Evolutionary conservation across 2,797 vertebrate genomes (phyloP), one percentile per base, ranked within the genome.

Genomic region (Ctenopoma kingsleyae): DNA sequence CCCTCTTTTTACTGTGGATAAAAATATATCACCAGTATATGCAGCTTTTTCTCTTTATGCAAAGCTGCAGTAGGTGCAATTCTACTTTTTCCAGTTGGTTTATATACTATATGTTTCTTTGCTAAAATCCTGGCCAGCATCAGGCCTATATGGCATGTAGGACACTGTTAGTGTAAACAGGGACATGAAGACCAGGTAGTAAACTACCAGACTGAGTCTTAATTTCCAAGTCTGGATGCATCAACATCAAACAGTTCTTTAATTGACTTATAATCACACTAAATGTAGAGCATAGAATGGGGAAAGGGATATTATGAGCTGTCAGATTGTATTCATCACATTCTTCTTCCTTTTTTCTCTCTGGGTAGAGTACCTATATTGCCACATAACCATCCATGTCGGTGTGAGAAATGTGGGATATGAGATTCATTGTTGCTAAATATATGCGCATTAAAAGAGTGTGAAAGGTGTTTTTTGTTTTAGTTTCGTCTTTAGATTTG

Each of bases 211-310:
- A 62, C 81, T 72, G 68, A 6, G 27, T 67, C 81, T 78, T 87
- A 76, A 87, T 91, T 89, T 80, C 69, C 64, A 81, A 90, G 89
- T 92, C 91, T 85, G 74, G 82, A 85, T 77, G 67, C 78, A 90
- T 93, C 90, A 93, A 84, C 86, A 88, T 93, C 91, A 93, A 91
- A 80, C 87, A 78, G 82, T 85, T 90, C 73, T 84, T 91, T 94
- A 94, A 93, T 92, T 93, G 88, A 80, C 89, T 91, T 86, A 78
- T 84, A 93, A 89, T 91, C 83, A 81, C 82, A 88, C 75, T 90
- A 88, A 93, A 90, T 78, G 72, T 58, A 74, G 83, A 78, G 82
- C 82, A 79, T 66, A 86, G 82, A 80, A 90, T 83, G 86, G 87
- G 84, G 89, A 92, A 78, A 67, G 46, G 80, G 88, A 90, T 90